Evolutionary conservation across 2,888 invertebrate genomes (phyloP), one percentile per base, ranked within the genome.

Genomic region (Morpho achilles): DNA sequence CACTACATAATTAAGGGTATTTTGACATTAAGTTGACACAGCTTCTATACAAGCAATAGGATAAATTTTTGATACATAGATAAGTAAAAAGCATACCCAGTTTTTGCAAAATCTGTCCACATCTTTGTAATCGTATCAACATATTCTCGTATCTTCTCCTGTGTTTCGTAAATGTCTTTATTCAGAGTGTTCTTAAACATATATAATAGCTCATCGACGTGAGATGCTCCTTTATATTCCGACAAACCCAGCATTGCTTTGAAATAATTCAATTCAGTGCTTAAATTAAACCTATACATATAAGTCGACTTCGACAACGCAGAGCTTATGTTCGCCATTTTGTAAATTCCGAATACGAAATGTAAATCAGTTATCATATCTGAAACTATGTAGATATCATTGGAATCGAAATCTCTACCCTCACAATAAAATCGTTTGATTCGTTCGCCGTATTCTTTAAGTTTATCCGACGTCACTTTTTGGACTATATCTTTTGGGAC

Each of bases 191-290:
- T 75, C 52, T 77, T 77, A 58, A 88, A 89, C 45, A 81, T 56
- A 61, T 88, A 88, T 22, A 75, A 76, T 47, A 88, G 0, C 2
- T 89, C 89, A 62, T 90, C 90, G 0, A 74, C 82, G 56, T 90
- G 89, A n/a, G 74, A 71, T 0, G 79, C 82, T 0, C 86, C 88
- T 69, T 66, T 58, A 65, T 80, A 72, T 10, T 73, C 72, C 0
- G 54, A 41, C 16, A 57, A 59, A 0, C 63, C 65, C 0, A 63
- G 44, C 0, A 63, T 23, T 7, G 44, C 62, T 59, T 74, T 74
- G 7, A 73, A 41, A 1, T 70, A 45, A 57, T 75, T 76, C 10
- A 74, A 58, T 49, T 74, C 70, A 0, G 71, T 69, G 16, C 69
- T 68, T 42, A 56, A 69, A 50, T 69, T 67, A 48, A 77, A 74